Conservation (phyloP, 2,113 vertebrate species). For the Fulica atra region DNA sequence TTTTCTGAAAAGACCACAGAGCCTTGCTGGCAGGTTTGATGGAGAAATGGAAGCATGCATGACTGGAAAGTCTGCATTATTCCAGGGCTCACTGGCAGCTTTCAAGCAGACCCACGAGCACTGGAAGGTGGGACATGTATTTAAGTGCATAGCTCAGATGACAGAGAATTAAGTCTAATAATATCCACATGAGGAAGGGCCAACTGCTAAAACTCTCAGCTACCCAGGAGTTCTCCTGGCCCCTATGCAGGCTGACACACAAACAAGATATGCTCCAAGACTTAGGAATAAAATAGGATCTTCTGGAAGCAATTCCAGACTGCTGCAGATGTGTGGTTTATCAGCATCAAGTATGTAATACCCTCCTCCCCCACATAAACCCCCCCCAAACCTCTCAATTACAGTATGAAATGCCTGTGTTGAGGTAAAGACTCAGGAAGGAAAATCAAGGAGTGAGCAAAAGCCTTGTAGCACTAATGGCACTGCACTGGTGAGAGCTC, state of each 20-base stretch:
- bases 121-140: background rate
- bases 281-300: background rate
- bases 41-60: background rate
- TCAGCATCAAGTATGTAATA: background rate
- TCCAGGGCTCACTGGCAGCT: background rate
- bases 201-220: background rate
- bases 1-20: slow-evolving; percentile 9
- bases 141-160: background rate
- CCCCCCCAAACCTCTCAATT: background rate
- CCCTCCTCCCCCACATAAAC: accelerated
- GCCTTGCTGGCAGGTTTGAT: background rate
- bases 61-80: background rate
- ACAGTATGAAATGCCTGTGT: background rate
- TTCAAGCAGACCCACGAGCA: background rate
- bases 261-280: background rate
- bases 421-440: background rate
- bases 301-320: background rate
- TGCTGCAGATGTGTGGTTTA: background rate
- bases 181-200: background rate
- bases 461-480: background rate
- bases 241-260: background rate
- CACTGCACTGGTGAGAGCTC: background rate
- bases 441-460: background rate
- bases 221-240: background rate
- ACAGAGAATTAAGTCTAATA: background rate